Base-by-base conservation (phyloP, 2,888 invertebrate species). In the Drosophila lutescens region DNA sequence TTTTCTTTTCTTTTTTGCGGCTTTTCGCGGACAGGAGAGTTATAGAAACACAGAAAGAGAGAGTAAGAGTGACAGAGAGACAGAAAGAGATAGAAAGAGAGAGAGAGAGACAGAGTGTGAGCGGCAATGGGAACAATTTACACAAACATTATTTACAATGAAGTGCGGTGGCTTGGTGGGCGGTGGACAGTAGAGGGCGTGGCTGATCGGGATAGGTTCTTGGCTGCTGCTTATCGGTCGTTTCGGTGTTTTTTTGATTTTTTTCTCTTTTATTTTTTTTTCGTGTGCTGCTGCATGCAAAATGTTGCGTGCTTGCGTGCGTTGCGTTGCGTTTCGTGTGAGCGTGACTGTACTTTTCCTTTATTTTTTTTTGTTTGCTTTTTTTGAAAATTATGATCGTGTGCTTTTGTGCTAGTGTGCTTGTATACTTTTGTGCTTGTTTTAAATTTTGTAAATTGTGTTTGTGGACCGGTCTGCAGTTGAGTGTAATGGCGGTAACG, bases 61-160 rank as follows among this genome's bases (percentile, higher is more conserved):
- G 34, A 67, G 17, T 49, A 55, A 66, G 40, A 67, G 17, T 49
- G 47, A 32, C 47, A 54, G 17, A 50, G 9, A 56, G 32, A 49
- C 4, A 40, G 17, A 68, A 17, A 51, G 20, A 53, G 32, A 69
- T 15, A 50, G 43, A 54, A 15, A 57, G 57, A 72, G 20, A 57
- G 15, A 73, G 17, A 74, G 60, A 56, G 43, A 68, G 63, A 75
- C 40, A 73, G 51, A 73, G 65, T 74, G 69, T 70, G 68, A 75
- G 73, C 75, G 69, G 71, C 66, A 70, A 78, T 71, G 51, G 69
- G 44, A 56, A 50, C 20, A 73, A 85, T 69, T 68, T 59, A 73
- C 71, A 85, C 69, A 72, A 54, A 72, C 59, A 74, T 73, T 80
- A 86, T 88, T 80, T 88, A 85, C 84, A 85, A 76, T 82, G 86